Percentiles rank a stretch among this genome's conserved stretches.
These are phyloP conservation scores for Amblyjoppa fuscipennis DNA, from an alignment of 2,888 invertebrate species.

Conservation along the genomic window DNA sequence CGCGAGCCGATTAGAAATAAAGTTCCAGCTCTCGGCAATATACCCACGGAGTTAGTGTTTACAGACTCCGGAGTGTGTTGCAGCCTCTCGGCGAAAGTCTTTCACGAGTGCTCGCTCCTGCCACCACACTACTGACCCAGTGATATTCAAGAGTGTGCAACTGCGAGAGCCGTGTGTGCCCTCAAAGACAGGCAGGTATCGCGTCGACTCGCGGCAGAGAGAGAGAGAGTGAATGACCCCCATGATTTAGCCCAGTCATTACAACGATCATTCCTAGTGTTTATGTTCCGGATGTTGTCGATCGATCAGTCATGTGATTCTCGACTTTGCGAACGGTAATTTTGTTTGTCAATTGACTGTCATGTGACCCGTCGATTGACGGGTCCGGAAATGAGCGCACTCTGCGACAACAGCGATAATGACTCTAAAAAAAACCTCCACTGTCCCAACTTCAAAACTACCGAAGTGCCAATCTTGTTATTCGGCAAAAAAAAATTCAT, in stretches of 20 bases:
- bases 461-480: too few relatives aligned
- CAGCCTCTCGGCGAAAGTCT: slow-evolving; percentile 57
- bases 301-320: neutral
- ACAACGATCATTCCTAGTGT: slow-evolving; percentile 14
- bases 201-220: slow-evolving; percentile 12
- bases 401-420: too few relatives aligned
- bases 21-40: slow-evolving; percentile 13
- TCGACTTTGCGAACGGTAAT: neutral
- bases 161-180: neutral
- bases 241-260: neutral
- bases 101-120: slow-evolving; percentile 9
- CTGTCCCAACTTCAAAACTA: too few relatives aligned
- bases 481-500: too few relatives aligned
- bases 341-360: neutral
- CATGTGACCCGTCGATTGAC: too few relatives aligned
- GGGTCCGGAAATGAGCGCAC: neutral
- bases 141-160: slow-evolving; percentile 52
- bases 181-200: neutral
- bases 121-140: slow-evolving; percentile 54
- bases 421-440: too few relatives aligned
- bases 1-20: slow-evolving; percentile 48
- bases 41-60: neutral
- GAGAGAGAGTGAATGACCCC: slow-evolving; percentile 31
- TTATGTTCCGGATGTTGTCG: neutral
- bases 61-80: neutral